phyloP scores from a whole-genome alignment of 2,797 vertebrate species.

The Acanthornis magna region DNA sequence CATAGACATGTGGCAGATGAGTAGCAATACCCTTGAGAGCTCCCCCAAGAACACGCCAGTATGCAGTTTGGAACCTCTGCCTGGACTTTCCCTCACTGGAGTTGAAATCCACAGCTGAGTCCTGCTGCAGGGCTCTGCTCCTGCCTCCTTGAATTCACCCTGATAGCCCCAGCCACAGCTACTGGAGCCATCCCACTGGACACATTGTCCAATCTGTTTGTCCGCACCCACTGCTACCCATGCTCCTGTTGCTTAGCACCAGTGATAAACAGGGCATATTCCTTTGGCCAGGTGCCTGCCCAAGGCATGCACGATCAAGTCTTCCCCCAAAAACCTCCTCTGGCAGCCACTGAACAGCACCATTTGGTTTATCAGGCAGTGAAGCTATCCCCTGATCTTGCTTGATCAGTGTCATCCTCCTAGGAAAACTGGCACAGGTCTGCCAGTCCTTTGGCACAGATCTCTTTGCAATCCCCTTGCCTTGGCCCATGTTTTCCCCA shows the following conservation, averaged over 20 bases:
- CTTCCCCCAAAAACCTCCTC: neutral
- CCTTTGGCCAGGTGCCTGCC: neutral
- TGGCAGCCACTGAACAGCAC: neutral
- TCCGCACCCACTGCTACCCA: neutral
- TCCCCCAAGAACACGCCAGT: neutral
- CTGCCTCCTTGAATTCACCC: neutral
- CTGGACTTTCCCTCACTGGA: neutral
- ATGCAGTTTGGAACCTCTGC: neutral
- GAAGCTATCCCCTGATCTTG: neutral
- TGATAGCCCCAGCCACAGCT: accelerated
- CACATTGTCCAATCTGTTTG: neutral
- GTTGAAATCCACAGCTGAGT: neutral
- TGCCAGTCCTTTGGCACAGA: neutral
- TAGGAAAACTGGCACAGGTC: neutral
- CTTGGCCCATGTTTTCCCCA: neutral
- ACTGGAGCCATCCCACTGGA: neutral
- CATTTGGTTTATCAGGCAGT: neutral
- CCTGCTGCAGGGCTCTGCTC: neutral
- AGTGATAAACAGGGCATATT: neutral
- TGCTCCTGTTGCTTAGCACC: neutral
- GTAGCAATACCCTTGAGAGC: neutral
- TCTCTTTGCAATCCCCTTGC: neutral
- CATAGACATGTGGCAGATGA: neutral
- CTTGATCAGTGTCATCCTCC: neutral
- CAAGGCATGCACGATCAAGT: constrained; percentile 4